Percentiles rank a stretch among this genome's conserved stretches.
Evolutionary conservation across 2,797 vertebrate genomes (phyloP).

Genomic region (Acipenser transmontanus): DNA sequence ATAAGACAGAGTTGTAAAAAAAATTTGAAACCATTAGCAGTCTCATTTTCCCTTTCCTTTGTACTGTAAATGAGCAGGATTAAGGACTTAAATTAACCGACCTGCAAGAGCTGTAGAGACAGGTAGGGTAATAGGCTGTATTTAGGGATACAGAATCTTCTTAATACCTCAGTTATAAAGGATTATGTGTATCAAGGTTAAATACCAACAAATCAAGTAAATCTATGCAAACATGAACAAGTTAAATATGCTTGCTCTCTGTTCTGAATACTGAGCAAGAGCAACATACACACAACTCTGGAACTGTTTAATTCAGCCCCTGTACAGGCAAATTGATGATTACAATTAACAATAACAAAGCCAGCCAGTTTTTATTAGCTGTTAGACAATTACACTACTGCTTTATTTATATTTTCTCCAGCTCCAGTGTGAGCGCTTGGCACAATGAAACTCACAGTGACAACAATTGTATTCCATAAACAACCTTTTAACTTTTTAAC

Average conservation of each 20-base stretch:
- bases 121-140: neutral
- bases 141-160: neutral
- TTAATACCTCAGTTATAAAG: neutral
- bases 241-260: neutral
- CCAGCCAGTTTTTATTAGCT: no score
- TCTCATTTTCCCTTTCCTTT: neutral
- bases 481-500: no score
- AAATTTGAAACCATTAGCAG: neutral
- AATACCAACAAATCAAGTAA: neutral
- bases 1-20: no score
- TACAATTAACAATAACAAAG: no score
- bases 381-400: no score
- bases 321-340: no score
- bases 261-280: neutral
- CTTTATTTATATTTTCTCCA: no score
- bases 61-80: neutral
- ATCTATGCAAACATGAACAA: neutral
- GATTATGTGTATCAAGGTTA: neutral
- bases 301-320: no score
- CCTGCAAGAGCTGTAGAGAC: neutral
- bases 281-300: no score
- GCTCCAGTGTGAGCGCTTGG: no score
- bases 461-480: no score
- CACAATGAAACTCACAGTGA: no score
- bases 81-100: neutral